A percentile compares a stretch with the other conserved stretches of the same genome.
These are phyloP conservation scores for Orthosia gothica DNA, from an alignment of 2,888 invertebrate species.

Conservation along the genomic window DNA sequence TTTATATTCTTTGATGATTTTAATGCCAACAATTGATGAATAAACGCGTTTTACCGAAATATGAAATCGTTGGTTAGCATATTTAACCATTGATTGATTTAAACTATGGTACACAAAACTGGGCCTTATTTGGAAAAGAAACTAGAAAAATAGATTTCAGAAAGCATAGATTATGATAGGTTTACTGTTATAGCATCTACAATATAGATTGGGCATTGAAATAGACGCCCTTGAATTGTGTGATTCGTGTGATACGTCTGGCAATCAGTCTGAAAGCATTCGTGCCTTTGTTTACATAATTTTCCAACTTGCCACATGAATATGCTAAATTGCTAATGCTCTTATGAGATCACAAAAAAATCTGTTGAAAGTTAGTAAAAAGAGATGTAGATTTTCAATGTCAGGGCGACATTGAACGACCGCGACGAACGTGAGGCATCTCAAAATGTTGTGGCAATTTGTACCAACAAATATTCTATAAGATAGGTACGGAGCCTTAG, in stretches of 20 bases:
- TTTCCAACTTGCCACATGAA: conserved; percentile 16
- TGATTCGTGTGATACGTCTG: conserved; percentile 7
- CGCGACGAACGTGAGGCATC: not conserved
- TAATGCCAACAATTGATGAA: too few relatives aligned
- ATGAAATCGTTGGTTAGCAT: too few relatives aligned
- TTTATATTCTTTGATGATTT: too few relatives aligned
- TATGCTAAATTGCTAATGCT: conserved; percentile 27
- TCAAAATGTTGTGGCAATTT: not conserved
- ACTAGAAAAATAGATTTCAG: too few relatives aligned
- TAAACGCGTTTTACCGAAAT: too few relatives aligned
- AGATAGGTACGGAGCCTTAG: too few relatives aligned
- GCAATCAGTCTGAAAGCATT: conserved; percentile 52
- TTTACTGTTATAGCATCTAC: not conserved
- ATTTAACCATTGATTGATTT: too few relatives aligned
- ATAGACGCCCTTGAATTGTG: conserved; percentile 25
- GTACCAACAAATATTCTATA: not conserved
- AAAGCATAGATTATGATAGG: not conserved
- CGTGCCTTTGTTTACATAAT: conserved; percentile 31
- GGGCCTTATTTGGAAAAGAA: too few relatives aligned
- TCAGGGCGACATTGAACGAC: too few relatives aligned
- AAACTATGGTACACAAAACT: too few relatives aligned
- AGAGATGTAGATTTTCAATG: not conserved
- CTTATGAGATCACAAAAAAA: not conserved
- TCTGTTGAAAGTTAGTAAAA: not conserved
- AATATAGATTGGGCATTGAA: not conserved